Evolutionary conservation across 2,797 vertebrate species (phyloP).

Genomic region (Pipistrellus nathusii): DNA sequence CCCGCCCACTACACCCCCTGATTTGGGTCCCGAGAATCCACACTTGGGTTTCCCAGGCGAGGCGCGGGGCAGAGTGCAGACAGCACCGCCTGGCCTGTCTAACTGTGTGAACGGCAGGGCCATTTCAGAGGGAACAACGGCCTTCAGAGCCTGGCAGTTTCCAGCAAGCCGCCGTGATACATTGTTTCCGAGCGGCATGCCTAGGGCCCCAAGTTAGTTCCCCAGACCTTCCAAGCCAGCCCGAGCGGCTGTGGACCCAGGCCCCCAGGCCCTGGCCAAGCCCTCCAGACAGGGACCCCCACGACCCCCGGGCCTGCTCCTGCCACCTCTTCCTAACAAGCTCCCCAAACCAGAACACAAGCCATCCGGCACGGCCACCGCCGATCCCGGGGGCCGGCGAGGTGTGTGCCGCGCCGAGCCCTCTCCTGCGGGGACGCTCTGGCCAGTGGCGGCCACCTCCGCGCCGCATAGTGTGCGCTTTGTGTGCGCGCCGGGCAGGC

Average conservation of each 20-base stretch:
- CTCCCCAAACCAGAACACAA: constrained; percentile 34
- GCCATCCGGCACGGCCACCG: background rate
- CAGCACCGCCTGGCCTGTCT: background rate
- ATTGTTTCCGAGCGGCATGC: constrained; percentile 62
- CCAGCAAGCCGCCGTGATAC: constrained; percentile 60
- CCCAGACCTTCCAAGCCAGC: constrained; percentile 50
- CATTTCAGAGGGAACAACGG: background rate
- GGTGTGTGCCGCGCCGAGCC: background rate
- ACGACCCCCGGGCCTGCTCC: constrained; percentile 11
- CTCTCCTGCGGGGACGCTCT: no score
- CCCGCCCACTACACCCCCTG: background rate
- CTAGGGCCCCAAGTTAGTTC: constrained; percentile 38
- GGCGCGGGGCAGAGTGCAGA: background rate
- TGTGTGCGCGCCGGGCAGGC: constrained; percentile 87
- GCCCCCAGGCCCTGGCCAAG: constrained; percentile 9
- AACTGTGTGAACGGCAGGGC: constrained; percentile 55
- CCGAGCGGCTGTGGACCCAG: background rate
- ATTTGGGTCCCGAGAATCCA: background rate
- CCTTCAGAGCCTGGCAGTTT: constrained; percentile 46
- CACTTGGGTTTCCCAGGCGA: background rate
- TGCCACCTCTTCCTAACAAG: constrained; percentile 30
- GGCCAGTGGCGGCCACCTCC: constrained; percentile 76
- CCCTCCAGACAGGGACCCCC: constrained; percentile 25
- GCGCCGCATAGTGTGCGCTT: constrained; percentile 86
- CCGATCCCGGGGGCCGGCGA: background rate